Evolutionary conservation across 2,888 invertebrate genomes (phyloP), one percentile per base, ranked within the genome.

Genomic region (Cephus pygmeus): DNA sequence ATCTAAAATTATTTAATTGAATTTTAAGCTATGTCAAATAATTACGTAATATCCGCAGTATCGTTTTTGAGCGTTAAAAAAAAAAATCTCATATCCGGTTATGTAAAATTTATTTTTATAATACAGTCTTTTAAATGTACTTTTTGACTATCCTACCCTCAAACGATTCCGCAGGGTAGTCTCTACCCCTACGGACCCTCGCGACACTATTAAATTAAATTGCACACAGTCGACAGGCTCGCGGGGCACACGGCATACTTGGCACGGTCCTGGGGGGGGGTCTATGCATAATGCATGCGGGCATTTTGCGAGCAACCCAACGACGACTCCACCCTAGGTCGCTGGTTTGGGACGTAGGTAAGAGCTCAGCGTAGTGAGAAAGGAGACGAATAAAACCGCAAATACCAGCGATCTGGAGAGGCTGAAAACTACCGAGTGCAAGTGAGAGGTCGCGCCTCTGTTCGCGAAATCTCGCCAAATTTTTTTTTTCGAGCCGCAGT

Each of bases 251-350:
- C 71, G 71, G 33, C 71, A 71, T 31, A 71, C 71, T 71, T 71
- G 71, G 71, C 71, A 71, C 71, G 71, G 15, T 11, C 31, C 71
- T 71, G 71, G 31, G 9, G 23, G 69, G 12, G 31, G n/a, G 4
- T 15, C 71, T 30, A 71, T 71, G 71, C 71, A 71, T 71, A 71
- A 71, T 71, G 71, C 71, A 71, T 33, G 71, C 71, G 71, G 71
- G 31, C 71, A 71, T 71, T 71, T 71, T 71, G 71, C 71, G 71
- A 71, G 71, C 71, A 4, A 71, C 71, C 71, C 71, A 12, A 33
- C 33, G 71, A 71, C 71, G 31, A 71, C 31, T 71, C 31, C 31
- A 71, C 31, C 71, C 31, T 11, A 3, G 23, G 31, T 69, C 69
- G 33, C 6, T 11, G 69, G 69, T 30, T 30, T 30, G 31, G 31